Conservation (phyloP, 2,888 invertebrate genomes). For the Cartodere bifasciata region DNA sequence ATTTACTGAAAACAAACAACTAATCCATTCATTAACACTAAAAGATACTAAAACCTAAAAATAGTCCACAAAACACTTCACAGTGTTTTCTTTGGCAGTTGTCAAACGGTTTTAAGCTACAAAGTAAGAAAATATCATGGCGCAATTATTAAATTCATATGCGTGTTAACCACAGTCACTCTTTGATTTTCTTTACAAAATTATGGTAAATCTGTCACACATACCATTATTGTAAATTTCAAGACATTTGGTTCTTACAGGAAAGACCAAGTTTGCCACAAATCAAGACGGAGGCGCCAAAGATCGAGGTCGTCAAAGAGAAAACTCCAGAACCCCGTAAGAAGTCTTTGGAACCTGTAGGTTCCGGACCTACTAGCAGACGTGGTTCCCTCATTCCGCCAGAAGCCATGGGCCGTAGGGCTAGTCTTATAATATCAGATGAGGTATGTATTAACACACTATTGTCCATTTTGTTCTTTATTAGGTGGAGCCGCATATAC, state of each 20-base stretch:
- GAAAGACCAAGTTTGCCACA: constrained; percentile 43
- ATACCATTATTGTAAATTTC: too few species aligned
- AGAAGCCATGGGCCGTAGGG: constrained; percentile 74
- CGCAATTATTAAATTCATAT: too few species aligned
- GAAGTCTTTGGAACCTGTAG: constrained; percentile 45
- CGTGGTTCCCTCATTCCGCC: constrained; percentile 83
- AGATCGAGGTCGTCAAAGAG: constrained; percentile 78
- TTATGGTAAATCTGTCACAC: too few species aligned
- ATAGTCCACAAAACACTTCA: too few species aligned
- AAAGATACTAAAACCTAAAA: too few species aligned
- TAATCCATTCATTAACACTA: not conserved
- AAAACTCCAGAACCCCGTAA: constrained; percentile 59
- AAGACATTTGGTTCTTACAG: constrained; percentile 5
- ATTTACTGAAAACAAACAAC: not conserved
- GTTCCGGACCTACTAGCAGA: constrained; percentile 49
- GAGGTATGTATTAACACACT: constrained; percentile 57
- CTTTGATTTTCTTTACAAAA: too few species aligned
- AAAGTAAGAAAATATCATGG: too few species aligned
- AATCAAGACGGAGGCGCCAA: constrained; percentile 64
- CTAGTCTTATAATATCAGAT: constrained; percentile 85
- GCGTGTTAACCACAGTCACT: too few species aligned
- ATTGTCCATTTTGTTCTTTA: constrained; percentile 1
- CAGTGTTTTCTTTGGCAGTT: too few species aligned
- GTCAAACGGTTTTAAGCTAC: too few species aligned
- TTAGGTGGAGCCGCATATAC: not conserved